Evolutionary conservation across 35 echinoderm and acorn worm genomes (phyloP).

Genomic region (Diadema setosum): DNA sequence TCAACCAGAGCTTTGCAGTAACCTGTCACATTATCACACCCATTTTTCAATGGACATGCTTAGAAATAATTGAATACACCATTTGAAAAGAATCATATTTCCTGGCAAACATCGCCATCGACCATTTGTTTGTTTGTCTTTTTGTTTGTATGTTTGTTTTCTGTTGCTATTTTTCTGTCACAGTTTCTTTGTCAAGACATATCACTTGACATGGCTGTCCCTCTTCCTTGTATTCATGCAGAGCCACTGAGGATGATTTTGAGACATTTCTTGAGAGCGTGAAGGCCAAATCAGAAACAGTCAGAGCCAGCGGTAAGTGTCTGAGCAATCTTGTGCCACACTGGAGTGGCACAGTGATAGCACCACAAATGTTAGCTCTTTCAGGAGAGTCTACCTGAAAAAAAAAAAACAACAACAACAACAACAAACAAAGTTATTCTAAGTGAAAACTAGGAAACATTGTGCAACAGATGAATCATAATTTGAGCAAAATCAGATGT

Average conservation of each 20-base stretch:
- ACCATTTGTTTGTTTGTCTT: too few relatives aligned
- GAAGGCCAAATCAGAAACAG: slow-evolving; percentile 83
- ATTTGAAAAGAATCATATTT: too few relatives aligned
- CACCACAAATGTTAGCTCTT: neutral
- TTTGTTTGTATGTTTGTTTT: neutral
- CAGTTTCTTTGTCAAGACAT: too few relatives aligned
- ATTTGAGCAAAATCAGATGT: neutral
- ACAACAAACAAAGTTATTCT: neutral
- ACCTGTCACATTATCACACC: too few relatives aligned
- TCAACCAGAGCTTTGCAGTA: too few relatives aligned
- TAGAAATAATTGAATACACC: too few relatives aligned
- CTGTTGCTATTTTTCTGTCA: neutral
- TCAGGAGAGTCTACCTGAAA: neutral
- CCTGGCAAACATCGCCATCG: too few relatives aligned
- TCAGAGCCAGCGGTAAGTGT: slow-evolving; percentile 81
- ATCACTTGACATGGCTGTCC: too few relatives aligned
- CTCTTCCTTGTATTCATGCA: neutral
- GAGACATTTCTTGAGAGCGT: slow-evolving; percentile 87
- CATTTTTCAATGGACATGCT: too few relatives aligned
- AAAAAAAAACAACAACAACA: too few relatives aligned
- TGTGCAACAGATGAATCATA: neutral
- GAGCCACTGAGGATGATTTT: slow-evolving; percentile 95
- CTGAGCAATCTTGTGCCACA: too few relatives aligned
- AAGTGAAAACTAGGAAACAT: neutral
- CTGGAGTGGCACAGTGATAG: too few relatives aligned